Conservation (phyloP, 2,888 invertebrate genomes). For the Pristionchus exspectatus region DNA sequence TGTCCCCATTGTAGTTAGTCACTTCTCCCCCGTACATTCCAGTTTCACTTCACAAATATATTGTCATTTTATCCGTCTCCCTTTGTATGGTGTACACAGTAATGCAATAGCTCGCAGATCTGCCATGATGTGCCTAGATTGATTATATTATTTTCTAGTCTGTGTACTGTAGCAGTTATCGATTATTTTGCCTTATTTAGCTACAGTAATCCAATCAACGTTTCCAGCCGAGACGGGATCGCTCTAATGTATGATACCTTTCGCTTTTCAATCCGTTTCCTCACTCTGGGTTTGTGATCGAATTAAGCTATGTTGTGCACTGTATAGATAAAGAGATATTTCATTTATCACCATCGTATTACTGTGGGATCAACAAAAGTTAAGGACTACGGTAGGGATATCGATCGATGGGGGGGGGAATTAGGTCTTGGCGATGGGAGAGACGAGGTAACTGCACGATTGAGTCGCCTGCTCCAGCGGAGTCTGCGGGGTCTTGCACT, state of each 20-base stretch:
- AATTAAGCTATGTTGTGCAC: constrained; percentile 8
- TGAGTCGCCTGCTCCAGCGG: background rate
- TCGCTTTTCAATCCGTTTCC: background rate
- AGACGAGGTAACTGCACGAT: background rate
- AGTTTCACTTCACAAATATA: background rate
- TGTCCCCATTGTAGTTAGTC: constrained; percentile 28
- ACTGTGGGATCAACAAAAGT: background rate
- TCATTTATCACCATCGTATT: constrained; percentile 3
- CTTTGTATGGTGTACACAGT: background rate
- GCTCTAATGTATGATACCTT: constrained; percentile 3
- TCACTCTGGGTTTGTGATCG: constrained; percentile 38
- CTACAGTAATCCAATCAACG: constrained; percentile 28
- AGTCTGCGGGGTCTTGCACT: background rate
- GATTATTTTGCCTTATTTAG: constrained; percentile 29
- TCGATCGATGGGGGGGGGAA: background rate
- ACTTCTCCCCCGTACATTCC: background rate
- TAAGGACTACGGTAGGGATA: background rate
- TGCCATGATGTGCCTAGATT: background rate
- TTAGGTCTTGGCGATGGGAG: background rate
- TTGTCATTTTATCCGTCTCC: background rate
- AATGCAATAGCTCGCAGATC: constrained; percentile 26
- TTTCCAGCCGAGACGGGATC: constrained; percentile 25
- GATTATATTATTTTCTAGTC: background rate
- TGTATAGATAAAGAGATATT: constrained; percentile 15
- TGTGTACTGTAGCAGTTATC: background rate